Base-by-base conservation (phyloP, 2,888 invertebrate genomes). In the Hirudinaria manillensis region DNA sequence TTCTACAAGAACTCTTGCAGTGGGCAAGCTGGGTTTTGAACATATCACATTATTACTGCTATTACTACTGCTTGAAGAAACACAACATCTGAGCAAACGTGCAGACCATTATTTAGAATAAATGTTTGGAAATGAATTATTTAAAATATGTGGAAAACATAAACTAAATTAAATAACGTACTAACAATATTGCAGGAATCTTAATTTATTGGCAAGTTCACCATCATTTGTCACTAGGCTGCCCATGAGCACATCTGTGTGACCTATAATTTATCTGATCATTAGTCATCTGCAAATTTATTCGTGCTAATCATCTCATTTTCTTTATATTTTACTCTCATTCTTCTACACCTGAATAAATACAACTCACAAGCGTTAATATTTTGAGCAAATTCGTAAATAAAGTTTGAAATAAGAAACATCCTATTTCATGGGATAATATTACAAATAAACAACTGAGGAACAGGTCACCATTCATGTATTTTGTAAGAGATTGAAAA, bases 221-320 rank as follows among this genome's bases (percentile, higher is more conserved):
- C 91, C 89, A 80, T 90, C 88, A 80, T 90, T 93, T 3, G 91
- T 89, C 53, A 92, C 87, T 10, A 91, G 89, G 24, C 93, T 91
- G 2, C 98, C 98, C 98, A 99, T 98, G 7, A 98, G 90, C 29
- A 95, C 92, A 87, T 99, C 98, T 0, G 93, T 91, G 86, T 99
- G 98, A 0, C 98, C 86, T 85, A 78, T 7, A 78, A 77, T 38
- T 34, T 53, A 71, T 77, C 70, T 38, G 51, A 36, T 32, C 29
- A 68, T 32, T 68, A 65, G 10, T 65, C 27, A 32, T 21, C 10
- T 24, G 32, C 36, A 70, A 34, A 34, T 45, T 1, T 7, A 45
- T 45, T 45, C 45, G 16, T 38, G 38, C 38, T 6, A 38, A 6
- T 38, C 38, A 38, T 38, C 38, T 38, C 38, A 38, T 38, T 10